Percentiles rank a stretch among this genome's conserved stretches.
Evolutionary conservation across 2,113 vertebrate genomes (phyloP).

Genomic region (Ceuthmochares aereus): DNA sequence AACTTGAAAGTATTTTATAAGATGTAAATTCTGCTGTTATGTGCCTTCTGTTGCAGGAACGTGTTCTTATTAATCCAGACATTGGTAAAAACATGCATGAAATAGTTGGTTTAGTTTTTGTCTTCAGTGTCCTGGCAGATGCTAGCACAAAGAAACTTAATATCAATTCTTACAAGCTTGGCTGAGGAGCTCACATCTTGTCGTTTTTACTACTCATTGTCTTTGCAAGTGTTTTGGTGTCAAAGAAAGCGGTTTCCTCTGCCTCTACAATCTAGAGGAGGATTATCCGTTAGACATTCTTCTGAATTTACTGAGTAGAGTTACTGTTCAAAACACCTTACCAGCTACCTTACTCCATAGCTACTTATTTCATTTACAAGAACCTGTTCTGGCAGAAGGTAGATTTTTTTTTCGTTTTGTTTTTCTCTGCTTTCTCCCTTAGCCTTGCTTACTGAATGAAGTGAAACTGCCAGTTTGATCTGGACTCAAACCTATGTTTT

Average conservation of each 20-base stretch:
- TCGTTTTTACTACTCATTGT: neutral
- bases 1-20: neutral
- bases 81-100: neutral
- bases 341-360: neutral
- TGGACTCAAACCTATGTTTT: neutral
- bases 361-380: neutral
- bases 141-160: neutral
- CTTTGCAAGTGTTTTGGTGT: neutral
- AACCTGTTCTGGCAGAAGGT: neutral
- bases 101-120: neutral
- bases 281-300: neutral
- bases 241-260: neutral
- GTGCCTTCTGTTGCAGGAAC: neutral
- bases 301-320: neutral
- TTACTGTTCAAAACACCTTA: neutral
- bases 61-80: neutral
- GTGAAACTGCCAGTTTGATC: neutral
- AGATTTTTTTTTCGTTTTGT: neutral
- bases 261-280: neutral
- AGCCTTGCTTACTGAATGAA: neutral
- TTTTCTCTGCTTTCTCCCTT: neutral
- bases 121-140: neutral
- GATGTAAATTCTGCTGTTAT: neutral
- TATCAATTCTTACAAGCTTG: neutral
- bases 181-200: neutral